A percentile compares a stretch with the other conserved stretches of the same genome.
Evolutionary conservation across 1,140 invertebrate genomes (phyloP).

Genomic region (Chrysopa pallens): DNA sequence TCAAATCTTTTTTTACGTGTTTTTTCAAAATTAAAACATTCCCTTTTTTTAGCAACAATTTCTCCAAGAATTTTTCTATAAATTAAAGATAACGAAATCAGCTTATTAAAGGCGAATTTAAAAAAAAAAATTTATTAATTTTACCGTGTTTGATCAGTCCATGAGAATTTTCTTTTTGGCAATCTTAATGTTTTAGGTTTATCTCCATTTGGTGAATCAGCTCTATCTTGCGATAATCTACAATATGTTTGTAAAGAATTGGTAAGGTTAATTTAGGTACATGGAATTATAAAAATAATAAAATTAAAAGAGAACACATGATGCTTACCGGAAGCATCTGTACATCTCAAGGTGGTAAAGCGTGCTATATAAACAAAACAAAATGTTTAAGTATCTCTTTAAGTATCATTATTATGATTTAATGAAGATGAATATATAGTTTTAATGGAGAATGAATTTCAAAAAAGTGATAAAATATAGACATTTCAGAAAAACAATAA

Average conservation of each 20-base stretch:
- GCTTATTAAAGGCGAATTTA: too few species aligned
- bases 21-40: slow-evolving; percentile 16
- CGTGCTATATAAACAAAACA: slow-evolving; percentile 22
- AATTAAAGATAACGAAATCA: not conserved
- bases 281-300: not conserved
- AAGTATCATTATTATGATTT: slow-evolving; percentile 6
- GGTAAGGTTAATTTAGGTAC: not conserved
- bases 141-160: slow-evolving; percentile 35
- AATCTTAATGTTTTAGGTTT: slow-evolving; percentile 25
- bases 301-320: slow-evolving; percentile 2
- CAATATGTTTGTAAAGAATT: not conserved
- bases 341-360: slow-evolving; percentile 25
- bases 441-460: too few species aligned
- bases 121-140: slow-evolving; percentile 1
- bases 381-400: slow-evolving; percentile 8
- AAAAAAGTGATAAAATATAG: too few species aligned
- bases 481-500: too few species aligned
- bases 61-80: slow-evolving; percentile 17
- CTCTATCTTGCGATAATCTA: slow-evolving; percentile 12
- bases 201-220: slow-evolving; percentile 11
- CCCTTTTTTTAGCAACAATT: slow-evolving; percentile 16
- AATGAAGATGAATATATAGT: too few species aligned
- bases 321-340: slow-evolving; percentile 27
- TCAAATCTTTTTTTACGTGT: slow-evolving; percentile 17
- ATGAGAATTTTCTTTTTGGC: slow-evolving; percentile 34